Evolutionary conservation across 2,797 vertebrate genomes (phyloP).

Genomic region (Champsocephalus esox): DNA sequence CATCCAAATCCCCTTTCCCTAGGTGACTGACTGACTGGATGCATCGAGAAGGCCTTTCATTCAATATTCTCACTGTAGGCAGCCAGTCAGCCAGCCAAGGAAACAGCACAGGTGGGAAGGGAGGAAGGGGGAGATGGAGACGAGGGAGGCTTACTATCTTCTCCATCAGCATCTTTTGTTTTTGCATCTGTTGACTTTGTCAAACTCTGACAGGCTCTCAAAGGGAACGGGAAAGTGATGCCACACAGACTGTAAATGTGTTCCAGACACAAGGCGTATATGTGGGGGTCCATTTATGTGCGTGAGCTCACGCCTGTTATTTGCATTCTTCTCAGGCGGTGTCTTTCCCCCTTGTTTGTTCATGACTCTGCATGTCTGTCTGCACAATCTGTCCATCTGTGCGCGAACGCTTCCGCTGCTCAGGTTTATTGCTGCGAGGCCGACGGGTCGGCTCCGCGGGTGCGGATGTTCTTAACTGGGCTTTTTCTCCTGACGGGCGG

Average conservation of each 20-base stretch:
- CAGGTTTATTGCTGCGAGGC: constrained; percentile 53
- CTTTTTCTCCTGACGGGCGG: constrained; percentile 49
- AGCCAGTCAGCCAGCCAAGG: constrained; percentile 64
- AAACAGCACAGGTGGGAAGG: constrained; percentile 70
- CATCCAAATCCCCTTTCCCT: constrained; percentile 71
- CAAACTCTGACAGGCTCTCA: constrained; percentile 67
- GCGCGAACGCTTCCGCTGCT: constrained; percentile 33
- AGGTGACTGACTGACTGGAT: constrained; percentile 67
- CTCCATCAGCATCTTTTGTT: constrained; percentile 71
- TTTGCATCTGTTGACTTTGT: constrained; percentile 74
- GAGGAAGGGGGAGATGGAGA: constrained; percentile 34
- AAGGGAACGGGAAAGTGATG: constrained; percentile 50
- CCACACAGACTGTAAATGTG: constrained; percentile 21
- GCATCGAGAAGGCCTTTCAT: constrained; percentile 81
- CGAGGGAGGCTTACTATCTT: constrained; percentile 53
- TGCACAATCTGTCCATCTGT: constrained; percentile 54
- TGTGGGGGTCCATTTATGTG: constrained; percentile 40
- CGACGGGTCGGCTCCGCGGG: constrained; percentile 57
- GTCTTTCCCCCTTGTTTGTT: constrained; percentile 48
- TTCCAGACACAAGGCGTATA: constrained; percentile 9
- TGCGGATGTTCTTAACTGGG: constrained; percentile 58
- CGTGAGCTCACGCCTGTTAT: constrained; percentile 37
- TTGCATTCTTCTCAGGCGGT: constrained; percentile 57
- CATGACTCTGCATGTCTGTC: constrained; percentile 46
- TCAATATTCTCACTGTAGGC: constrained; percentile 86